Evolutionary conservation across 2,888 invertebrate species (phyloP).

Genomic region (Doris montereyensis): DNA sequence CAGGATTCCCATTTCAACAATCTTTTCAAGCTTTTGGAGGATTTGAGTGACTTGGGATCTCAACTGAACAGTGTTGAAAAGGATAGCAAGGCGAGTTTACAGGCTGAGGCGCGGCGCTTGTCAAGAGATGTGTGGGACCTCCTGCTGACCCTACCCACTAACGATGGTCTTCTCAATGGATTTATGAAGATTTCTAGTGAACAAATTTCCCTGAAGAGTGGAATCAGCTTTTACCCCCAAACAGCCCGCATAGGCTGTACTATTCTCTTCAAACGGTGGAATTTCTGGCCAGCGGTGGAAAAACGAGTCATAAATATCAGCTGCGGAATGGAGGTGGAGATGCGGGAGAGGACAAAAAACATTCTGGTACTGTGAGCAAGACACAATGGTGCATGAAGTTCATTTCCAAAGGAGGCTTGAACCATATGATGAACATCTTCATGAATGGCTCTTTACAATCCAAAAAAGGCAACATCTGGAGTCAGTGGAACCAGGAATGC

Average conservation of each 20-base stretch:
- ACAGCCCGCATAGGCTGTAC: conserved; percentile 94
- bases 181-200: conserved; percentile 78
- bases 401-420: conserved; percentile 88
- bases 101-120: conserved; percentile 82
- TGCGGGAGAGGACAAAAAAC: conserved; percentile 37
- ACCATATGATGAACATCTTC: conserved; percentile 91
- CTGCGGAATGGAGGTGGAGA: conserved; percentile 36
- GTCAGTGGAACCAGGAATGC: conserved; percentile 94
- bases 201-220: conserved; percentile 53
- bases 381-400: conserved; percentile 76
- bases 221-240: conserved; percentile 85
- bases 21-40: conserved; percentile 91
- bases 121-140: conserved; percentile 96
- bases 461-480: conserved; percentile 80
- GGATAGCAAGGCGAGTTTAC: conserved; percentile 63
- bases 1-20: conserved; percentile 92
- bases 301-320: no score
- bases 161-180: conserved; percentile 86
- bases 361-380: conserved; percentile 9
- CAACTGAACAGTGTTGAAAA: conserved; percentile 73
- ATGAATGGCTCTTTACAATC: conserved; percentile 87
- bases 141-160: conserved; percentile 90
- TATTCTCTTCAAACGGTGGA: conserved; percentile 94
- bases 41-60: conserved; percentile 88
- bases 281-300: conserved; percentile 76